phyloP scores from a whole-genome alignment of 1,140 invertebrate genomes.

The Periplaneta americana region DNA sequence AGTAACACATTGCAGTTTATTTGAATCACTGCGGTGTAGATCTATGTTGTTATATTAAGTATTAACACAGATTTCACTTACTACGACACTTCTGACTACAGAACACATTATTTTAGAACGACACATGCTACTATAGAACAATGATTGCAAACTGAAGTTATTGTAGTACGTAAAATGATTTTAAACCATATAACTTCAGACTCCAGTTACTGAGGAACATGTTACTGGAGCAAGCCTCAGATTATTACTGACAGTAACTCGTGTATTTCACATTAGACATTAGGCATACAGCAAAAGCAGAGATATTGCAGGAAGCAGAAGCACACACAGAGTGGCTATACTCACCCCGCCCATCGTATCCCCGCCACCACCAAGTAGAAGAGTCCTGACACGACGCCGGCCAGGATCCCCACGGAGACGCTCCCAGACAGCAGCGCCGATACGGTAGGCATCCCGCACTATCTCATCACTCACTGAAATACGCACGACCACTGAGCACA shows the following conservation, averaged over 20 bases:
- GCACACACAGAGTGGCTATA: not conserved
- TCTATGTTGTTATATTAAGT: no score
- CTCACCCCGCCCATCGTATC: constrained; percentile 20
- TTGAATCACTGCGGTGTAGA: no score
- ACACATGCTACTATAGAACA: not conserved
- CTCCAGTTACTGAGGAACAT: not conserved
- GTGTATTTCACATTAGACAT: not conserved
- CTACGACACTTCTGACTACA: not conserved
- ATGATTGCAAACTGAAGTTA: not conserved
- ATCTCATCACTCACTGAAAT: not conserved
- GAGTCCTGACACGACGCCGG: constrained; percentile 16
- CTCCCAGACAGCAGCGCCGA: constrained; percentile 7
- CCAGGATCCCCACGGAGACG: constrained; percentile 17
- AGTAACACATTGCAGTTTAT: no score
- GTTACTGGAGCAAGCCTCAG: not conserved
- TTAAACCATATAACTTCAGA: not conserved
- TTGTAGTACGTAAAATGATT: not conserved
- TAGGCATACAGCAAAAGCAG: not conserved
- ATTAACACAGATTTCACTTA: no score
- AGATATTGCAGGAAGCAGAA: not conserved
- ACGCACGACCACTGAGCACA: not conserved
- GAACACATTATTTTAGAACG: not conserved
- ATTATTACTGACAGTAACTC: not conserved
- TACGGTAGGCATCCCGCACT: constrained; percentile 13
- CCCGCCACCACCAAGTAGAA: constrained; percentile 18